These are phyloP conservation scores for Blera fallax DNA, from an alignment of 2,888 invertebrate genomes.

Conservation along the genomic window DNA sequence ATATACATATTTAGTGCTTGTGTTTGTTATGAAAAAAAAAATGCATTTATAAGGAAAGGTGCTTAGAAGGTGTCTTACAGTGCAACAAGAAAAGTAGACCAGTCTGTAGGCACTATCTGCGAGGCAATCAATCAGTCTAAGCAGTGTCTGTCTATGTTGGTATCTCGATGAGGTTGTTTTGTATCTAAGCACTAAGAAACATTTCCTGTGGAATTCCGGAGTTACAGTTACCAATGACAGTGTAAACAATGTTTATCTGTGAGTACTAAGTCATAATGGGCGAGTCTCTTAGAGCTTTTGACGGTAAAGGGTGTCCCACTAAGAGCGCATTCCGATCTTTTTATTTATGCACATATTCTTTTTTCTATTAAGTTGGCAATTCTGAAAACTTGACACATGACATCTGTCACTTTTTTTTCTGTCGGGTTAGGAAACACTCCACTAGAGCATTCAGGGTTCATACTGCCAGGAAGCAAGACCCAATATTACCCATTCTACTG, in stretches of 20 bases:
- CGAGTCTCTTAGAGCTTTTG: too few relatives aligned
- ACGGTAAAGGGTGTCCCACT: too few relatives aligned
- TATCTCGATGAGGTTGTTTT: not conserved
- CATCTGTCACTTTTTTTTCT: too few relatives aligned
- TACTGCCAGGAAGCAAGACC: too few relatives aligned
- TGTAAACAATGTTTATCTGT: not conserved
- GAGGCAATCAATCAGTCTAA: not conserved
- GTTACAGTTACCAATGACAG: not conserved
- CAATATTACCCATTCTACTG: too few relatives aligned
- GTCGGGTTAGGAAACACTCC: too few relatives aligned
- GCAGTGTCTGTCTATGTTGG: not conserved
- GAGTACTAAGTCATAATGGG: too few relatives aligned
- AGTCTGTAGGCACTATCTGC: not conserved
- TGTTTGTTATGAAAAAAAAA: not conserved
- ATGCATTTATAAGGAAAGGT: not conserved
- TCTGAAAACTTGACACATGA: too few relatives aligned
- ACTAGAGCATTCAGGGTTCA: too few relatives aligned
- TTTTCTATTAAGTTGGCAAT: too few relatives aligned
- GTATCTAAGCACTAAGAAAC: not conserved
- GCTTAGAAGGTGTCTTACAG: not conserved
- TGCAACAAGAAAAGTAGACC: not conserved
- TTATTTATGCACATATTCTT: too few relatives aligned
- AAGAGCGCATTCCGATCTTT: too few relatives aligned
- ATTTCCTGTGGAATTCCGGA: not conserved
- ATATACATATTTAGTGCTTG: not conserved